These are phyloP conservation scores for Mus spicilegus DNA, from an alignment of 2,113 vertebrate genomes.

Conservation along the genomic window DNA sequence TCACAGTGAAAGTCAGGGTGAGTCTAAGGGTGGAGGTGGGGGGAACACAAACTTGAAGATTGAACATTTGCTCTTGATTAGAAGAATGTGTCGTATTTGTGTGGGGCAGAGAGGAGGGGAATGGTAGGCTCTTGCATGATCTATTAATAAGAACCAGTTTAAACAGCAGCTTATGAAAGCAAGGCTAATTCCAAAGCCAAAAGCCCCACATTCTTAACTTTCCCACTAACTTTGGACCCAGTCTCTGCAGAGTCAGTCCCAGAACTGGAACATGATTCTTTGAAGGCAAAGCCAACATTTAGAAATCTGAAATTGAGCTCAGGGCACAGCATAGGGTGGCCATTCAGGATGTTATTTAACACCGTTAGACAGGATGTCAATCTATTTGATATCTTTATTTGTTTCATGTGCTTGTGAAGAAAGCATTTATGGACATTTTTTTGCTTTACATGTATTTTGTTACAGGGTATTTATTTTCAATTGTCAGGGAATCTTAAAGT, in stretches of 20 bases:
- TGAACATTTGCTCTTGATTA: conserved; percentile 89
- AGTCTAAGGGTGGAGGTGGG: conserved; percentile 74
- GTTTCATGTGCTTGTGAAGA: conserved; percentile 78
- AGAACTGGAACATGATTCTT: conserved; percentile 81
- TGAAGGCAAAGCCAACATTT: conserved; percentile 85
- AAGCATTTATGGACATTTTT: conserved; percentile 59
- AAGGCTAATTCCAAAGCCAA: conserved; percentile 87
- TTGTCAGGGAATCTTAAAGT: conserved; percentile 53
- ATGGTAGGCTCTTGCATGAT: conserved; percentile 85
- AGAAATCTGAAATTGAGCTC: conserved; percentile 83
- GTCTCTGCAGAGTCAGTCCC: conserved; percentile 74
- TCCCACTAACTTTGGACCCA: conserved; percentile 81
- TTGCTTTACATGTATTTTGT: conserved; percentile 59
- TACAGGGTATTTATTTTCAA: conserved; percentile 60
- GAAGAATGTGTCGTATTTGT: conserved; percentile 87
- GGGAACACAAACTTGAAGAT: conserved; percentile 80
- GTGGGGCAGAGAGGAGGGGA: conserved; percentile 50
- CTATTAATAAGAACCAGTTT: conserved; percentile 91
- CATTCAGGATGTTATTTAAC: conserved; percentile 83
- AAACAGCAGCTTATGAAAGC: conserved; percentile 86
- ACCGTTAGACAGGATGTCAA: conserved; percentile 77
- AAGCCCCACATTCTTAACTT: conserved; percentile 87
- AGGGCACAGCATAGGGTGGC: conserved; percentile 78
- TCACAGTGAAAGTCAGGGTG: conserved; percentile 85
- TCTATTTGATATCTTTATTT: conserved; percentile 83